Conservation (phyloP, 1,140 invertebrate species). For the Dendroctonus ponderosae region DNA sequence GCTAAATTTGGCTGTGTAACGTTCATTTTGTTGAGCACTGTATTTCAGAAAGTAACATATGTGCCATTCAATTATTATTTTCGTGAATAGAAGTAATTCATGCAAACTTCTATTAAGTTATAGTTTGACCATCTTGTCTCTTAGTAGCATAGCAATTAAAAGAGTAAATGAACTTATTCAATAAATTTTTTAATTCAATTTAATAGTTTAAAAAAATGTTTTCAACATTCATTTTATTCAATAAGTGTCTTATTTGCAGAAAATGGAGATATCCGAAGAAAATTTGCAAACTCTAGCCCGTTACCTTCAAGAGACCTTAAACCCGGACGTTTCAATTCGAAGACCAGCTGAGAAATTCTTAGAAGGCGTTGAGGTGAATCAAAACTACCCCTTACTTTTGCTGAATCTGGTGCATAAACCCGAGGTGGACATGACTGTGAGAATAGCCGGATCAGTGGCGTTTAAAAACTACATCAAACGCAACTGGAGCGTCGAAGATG, state of each 20-base stretch:
- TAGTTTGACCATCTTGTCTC: background rate
- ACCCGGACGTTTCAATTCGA: slow-evolving; percentile 74
- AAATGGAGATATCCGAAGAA: slow-evolving; percentile 80
- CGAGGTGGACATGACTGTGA: slow-evolving; percentile 74
- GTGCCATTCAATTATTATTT: too few relatives aligned
- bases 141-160: background rate
- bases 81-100: too few relatives aligned
- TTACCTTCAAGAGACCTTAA: slow-evolving; percentile 88
- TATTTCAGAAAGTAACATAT: too few relatives aligned
- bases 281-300: slow-evolving; percentile 76
- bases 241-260: slow-evolving; percentile 5
- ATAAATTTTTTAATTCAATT: background rate
- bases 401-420: slow-evolving; percentile 80
- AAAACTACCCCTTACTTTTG: slow-evolving; percentile 86
- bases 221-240: background rate
- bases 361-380: slow-evolving; percentile 84
- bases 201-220: background rate
- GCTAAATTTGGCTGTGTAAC: too few relatives aligned
- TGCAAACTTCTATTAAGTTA: background rate
- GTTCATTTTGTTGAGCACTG: too few relatives aligned
- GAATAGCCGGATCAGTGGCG: slow-evolving; percentile 84
- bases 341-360: slow-evolving; percentile 93
- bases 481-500: slow-evolving; percentile 89
- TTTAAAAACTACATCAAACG: slow-evolving; percentile 97
- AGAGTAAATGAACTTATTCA: background rate